Percentiles rank a stretch among this genome's conserved stretches.
Conservation (phyloP, 2,113 vertebrate species). For the Hepsetus odoe region DNA sequence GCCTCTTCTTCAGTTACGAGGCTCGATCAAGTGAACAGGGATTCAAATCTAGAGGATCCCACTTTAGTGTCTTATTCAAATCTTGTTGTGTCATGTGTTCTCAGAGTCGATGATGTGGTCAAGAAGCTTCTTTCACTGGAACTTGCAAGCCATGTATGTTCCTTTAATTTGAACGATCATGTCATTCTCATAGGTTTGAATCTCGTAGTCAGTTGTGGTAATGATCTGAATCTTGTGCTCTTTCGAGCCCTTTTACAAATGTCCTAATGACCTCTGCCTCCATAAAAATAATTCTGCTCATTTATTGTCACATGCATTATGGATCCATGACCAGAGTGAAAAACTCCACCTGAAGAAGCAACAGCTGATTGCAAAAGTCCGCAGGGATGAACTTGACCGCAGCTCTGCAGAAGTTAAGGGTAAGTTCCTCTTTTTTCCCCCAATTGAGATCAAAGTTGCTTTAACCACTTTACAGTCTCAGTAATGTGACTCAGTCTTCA, state of each 20-base stretch:
- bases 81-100: conserved; percentile 47
- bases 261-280: not conserved
- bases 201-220: not conserved
- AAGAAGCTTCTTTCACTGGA: conserved; percentile 89
- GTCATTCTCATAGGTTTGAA: not conserved
- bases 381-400: conserved; percentile 78
- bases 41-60: not conserved
- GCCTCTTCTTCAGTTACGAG: no score
- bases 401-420: conserved; percentile 85
- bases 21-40: not conserved
- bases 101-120: conserved; percentile 86
- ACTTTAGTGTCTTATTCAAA: conserved; percentile 11
- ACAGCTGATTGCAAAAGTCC: conserved; percentile 84
- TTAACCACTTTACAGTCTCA: conserved; percentile 3
- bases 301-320: not conserved
- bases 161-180: not conserved
- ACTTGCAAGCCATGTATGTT: conserved; percentile 86
- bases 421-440: conserved; percentile 60
- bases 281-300: not conserved
- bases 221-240: not conserved
- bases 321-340: conserved; percentile 79
- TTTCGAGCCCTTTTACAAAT: not conserved
- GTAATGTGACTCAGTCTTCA: not conserved
- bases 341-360: conserved; percentile 84
- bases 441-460: not conserved